Evolutionary conservation across 37 sponge, comb jelly and placozoan species (phyloP).

Genomic region (Hormiphora californensis): DNA sequence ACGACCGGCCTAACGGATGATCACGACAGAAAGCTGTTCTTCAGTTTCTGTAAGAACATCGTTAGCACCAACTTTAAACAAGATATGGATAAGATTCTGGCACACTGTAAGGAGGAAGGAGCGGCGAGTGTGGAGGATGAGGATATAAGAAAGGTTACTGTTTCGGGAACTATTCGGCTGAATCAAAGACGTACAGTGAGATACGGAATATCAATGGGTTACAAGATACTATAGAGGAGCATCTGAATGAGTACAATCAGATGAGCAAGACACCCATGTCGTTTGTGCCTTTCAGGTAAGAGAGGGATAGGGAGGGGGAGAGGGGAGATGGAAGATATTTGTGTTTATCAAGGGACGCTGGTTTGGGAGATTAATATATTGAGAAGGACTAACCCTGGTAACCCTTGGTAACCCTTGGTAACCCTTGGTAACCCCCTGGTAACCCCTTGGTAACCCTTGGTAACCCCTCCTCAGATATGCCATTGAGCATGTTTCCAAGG

Average conservation of each 20-base stretch:
- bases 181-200: slow-evolving; percentile 76
- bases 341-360: not conserved
- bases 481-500: slow-evolving; percentile 92
- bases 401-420: not conserved
- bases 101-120: slow-evolving; percentile 58
- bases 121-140: slow-evolving; percentile 60
- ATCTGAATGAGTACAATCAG: slow-evolving; percentile 95
- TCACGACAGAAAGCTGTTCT: slow-evolving; percentile 77
- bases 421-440: too few species aligned
- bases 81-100: slow-evolving; percentile 73
- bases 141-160: slow-evolving; percentile 74
- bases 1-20: slow-evolving; percentile 89
- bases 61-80: slow-evolving; percentile 77
- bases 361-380: not conserved
- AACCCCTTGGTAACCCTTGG: too few species aligned
- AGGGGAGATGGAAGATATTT: too few species aligned
- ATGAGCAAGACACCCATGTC: slow-evolving; percentile 97
- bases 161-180: slow-evolving; percentile 91
- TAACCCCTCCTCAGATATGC: slow-evolving; percentile 61
- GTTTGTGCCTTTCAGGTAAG: slow-evolving; percentile 61
- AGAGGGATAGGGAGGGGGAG: not conserved
- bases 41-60: slow-evolving; percentile 78
- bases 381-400: not conserved
- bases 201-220: slow-evolving; percentile 71
- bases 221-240: slow-evolving; percentile 74